phyloP scores from a whole-genome alignment of 2,888 invertebrate genomes.

The Andricus curvator region DNA sequence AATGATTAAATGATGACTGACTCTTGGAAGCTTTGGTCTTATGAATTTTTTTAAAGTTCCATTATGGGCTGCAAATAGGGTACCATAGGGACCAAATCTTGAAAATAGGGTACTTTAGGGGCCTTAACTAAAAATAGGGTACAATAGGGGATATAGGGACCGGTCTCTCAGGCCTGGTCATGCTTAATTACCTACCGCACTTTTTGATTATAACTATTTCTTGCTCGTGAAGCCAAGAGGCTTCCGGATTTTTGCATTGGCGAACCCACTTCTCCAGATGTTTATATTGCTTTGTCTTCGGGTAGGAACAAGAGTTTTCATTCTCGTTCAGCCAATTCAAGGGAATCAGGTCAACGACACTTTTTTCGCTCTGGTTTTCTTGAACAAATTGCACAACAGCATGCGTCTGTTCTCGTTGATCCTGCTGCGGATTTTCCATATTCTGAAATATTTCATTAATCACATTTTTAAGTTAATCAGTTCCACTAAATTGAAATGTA shows the following conservation, averaged over 20 bases:
- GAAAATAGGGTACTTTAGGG: too few species aligned
- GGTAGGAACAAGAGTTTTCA: background rate
- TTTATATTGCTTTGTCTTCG: background rate
- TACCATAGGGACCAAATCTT: too few species aligned
- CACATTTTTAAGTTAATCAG: background rate
- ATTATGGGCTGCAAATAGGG: too few species aligned
- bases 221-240: background rate
- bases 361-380: background rate
- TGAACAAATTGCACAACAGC: background rate
- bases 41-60: too few species aligned
- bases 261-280: background rate
- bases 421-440: background rate
- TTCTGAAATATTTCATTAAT: background rate
- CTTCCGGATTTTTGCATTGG: background rate
- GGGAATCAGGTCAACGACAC: constrained; percentile 1
- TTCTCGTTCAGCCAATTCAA: background rate
- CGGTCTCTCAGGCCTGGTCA: too few species aligned
- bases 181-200: background rate
- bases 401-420: background rate
- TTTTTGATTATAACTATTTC: background rate
- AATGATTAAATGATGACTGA: too few species aligned
- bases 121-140: too few species aligned
- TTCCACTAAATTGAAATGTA: background rate
- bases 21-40: too few species aligned
- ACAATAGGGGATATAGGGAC: too few species aligned